phyloP scores from a whole-genome alignment of 2,113 vertebrate species.

The Phaethornis superciliosus region DNA sequence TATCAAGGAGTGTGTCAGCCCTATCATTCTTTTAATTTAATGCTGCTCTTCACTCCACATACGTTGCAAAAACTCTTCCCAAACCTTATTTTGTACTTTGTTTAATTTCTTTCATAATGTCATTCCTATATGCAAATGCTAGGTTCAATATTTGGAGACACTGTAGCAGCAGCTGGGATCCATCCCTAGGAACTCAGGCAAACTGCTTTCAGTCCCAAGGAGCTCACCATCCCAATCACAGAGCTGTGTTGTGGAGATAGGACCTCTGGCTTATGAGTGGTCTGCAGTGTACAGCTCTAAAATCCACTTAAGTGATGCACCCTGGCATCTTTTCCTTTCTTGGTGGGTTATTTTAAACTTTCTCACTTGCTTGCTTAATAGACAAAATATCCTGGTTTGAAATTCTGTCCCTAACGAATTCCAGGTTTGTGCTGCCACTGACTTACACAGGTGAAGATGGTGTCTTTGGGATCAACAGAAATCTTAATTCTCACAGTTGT shows the following conservation, averaged over 20 bases:
- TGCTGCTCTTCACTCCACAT: neutral
- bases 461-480: accelerated
- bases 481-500: neutral
- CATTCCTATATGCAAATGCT: neutral
- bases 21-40: neutral
- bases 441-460: neutral
- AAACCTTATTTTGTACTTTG: neutral
- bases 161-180: neutral
- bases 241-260: neutral
- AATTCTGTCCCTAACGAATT: neutral
- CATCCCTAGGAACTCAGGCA: neutral
- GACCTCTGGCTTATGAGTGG: neutral
- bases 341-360: neutral
- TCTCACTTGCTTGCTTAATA: neutral
- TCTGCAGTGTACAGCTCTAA: neutral
- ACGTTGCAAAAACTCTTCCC: neutral
- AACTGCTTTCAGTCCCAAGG: neutral
- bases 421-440: neutral
- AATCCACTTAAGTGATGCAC: neutral
- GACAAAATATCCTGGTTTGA: neutral
- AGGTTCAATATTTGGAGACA: neutral
- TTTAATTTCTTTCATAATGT: neutral
- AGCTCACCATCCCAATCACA: accelerated
- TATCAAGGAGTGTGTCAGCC: neutral
- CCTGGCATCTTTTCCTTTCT: neutral